These are phyloP conservation scores for Hemichromis elongatus DNA, from an alignment of 2,113 vertebrate species.

Conservation along the genomic window DNA sequence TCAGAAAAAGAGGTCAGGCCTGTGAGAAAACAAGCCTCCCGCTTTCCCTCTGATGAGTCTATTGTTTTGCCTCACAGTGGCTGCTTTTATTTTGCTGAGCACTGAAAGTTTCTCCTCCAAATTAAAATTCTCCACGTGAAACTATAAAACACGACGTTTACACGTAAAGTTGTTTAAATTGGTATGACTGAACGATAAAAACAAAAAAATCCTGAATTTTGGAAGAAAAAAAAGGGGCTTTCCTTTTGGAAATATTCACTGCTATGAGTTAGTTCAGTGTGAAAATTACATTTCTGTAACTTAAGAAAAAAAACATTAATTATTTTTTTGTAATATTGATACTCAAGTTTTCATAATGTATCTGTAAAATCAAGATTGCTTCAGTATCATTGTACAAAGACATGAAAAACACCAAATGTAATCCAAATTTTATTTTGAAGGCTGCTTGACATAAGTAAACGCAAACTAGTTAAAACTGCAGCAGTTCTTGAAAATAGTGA, in stretches of 20 bases:
- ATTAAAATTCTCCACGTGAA: background rate
- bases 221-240: background rate
- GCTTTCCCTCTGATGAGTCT: conserved; percentile 38
- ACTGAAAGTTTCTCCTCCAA: conserved; percentile 16
- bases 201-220: background rate
- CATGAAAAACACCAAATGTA: background rate
- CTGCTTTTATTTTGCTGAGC: conserved; percentile 42
- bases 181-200: background rate
- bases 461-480: background rate
- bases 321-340: background rate
- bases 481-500: background rate
- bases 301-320: background rate
- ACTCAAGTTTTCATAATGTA: background rate
- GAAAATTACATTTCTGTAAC: background rate
- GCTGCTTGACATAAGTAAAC: background rate
- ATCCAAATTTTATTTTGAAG: background rate
- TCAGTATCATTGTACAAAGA: background rate
- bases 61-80: conserved; percentile 56
- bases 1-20: conserved; percentile 73
- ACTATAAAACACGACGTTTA: background rate
- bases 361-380: background rate
- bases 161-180: background rate
- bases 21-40: conserved; percentile 62
- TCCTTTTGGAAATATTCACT: background rate
- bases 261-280: background rate